These are phyloP conservation scores for Rotaria sp. DNA, from an alignment of 2,888 invertebrate species.

Conservation along the genomic window DNA sequence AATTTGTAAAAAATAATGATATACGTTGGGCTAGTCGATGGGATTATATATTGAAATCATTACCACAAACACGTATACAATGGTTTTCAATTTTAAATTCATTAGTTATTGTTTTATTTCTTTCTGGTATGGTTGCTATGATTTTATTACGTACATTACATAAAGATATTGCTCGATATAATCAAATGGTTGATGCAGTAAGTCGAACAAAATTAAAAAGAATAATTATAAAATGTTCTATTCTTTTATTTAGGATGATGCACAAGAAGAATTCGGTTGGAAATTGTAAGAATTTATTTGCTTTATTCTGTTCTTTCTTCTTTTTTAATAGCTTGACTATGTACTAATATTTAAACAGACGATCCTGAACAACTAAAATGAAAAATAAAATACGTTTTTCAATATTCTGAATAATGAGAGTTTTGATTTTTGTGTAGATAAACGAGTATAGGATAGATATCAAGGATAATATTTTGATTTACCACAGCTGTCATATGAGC, in stretches of 20 bases:
- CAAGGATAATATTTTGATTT: no score
- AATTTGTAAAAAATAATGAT: conserved; percentile 46
- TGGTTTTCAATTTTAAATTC: conserved; percentile 97
- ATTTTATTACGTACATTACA: conserved; percentile 89
- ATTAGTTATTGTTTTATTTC: conserved; percentile 85
- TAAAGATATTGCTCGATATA: conserved; percentile 95
- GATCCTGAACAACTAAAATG: no score
- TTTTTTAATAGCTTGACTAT: no score
- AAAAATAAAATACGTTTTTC: no score
- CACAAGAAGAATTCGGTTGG: conserved; percentile 75
- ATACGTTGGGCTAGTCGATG: conserved; percentile 96
- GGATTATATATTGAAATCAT: conserved; percentile 96
- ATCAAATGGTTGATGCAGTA: conserved; percentile 67
- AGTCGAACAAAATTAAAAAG: conserved; percentile 42
- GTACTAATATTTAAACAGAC: no score
- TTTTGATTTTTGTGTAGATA: no score
- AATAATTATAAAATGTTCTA: neutral
- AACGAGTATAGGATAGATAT: no score
- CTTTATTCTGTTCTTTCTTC: no score
- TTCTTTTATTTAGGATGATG: conserved; percentile 59
- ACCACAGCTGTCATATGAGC: no score
- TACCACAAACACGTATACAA: conserved; percentile 95
- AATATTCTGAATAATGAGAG: no score
- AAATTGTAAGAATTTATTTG: conserved; percentile 54
- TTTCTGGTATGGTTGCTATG: conserved; percentile 99